phyloP scores from a whole-genome alignment of 2,888 invertebrate genomes.

The Siphlonurus alternatus region DNA sequence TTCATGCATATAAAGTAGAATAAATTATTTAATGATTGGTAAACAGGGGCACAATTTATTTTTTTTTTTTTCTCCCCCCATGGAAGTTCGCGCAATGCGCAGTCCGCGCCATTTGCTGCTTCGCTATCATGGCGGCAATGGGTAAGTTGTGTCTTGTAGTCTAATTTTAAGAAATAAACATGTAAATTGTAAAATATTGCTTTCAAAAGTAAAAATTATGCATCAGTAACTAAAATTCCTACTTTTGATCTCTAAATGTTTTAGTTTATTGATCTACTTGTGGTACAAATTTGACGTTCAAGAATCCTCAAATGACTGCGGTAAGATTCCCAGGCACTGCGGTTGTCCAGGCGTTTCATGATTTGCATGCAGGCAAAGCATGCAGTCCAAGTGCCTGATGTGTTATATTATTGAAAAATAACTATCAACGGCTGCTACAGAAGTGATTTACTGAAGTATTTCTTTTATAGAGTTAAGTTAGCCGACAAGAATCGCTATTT shows the following conservation, averaged over 20 bases:
- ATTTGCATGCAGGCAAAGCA: too few relatives aligned
- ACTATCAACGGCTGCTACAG: too few relatives aligned
- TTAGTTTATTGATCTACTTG: background rate
- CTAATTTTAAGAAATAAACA: background rate
- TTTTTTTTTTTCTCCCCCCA: background rate
- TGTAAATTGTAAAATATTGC: background rate
- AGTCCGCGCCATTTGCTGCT: slow-evolving; percentile 1
- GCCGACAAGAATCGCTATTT: too few relatives aligned
- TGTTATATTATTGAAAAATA: too few relatives aligned
- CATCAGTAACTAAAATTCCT: too few relatives aligned
- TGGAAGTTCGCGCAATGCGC: background rate
- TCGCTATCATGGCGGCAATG: slow-evolving; percentile 3
- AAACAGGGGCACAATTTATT: too few relatives aligned
- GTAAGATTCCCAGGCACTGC: background rate
- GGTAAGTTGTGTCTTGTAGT: background rate
- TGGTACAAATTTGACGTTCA: background rate
- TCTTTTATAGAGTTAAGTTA: too few relatives aligned
- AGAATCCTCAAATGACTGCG: background rate
- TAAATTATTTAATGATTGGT: too few relatives aligned
- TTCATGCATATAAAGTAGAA: too few relatives aligned
- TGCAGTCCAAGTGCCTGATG: too few relatives aligned
- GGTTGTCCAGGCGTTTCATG: background rate
- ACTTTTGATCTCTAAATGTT: background rate
- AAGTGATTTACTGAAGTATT: too few relatives aligned
- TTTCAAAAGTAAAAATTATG: background rate